Evolutionary conservation across 2,888 invertebrate genomes (phyloP).

Genomic region (Acanthosoma haemorrhoidale): DNA sequence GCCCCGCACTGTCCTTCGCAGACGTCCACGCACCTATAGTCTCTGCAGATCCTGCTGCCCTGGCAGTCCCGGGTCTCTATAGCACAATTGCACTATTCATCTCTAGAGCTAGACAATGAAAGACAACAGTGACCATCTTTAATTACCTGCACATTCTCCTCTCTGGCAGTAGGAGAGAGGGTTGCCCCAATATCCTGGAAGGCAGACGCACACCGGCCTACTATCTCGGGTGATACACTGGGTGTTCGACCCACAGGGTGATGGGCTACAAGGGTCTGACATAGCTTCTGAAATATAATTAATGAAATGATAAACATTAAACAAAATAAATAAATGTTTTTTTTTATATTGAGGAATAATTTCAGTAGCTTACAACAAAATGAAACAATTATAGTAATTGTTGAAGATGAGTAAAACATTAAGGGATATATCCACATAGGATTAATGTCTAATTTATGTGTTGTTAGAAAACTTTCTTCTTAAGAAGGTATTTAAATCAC

Average conservation of each 20-base stretch:
- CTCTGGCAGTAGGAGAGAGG: conserved; percentile 66
- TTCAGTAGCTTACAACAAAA: too few relatives aligned
- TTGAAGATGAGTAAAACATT: too few relatives aligned
- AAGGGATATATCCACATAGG: too few relatives aligned
- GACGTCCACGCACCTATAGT: conserved; percentile 72
- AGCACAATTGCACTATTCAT: background rate
- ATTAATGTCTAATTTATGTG: too few relatives aligned
- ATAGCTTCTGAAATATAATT: background rate
- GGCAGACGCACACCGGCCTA: conserved; percentile 78
- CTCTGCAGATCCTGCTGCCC: conserved; percentile 63
- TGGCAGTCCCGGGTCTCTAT: conserved; percentile 71
- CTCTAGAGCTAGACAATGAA: background rate
- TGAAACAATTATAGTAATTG: too few relatives aligned
- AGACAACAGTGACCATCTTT: background rate
- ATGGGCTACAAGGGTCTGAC: conserved; percentile 67
- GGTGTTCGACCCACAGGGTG: conserved; percentile 77
- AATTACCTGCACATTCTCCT: conserved; percentile 65
- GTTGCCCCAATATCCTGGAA: conserved; percentile 74
- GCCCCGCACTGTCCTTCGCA: conserved; percentile 69
- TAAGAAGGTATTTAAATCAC: too few relatives aligned
- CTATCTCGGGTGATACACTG: conserved; percentile 77
- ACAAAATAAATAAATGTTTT: too few relatives aligned
- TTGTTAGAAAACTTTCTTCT: too few relatives aligned
- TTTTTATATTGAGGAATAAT: too few relatives aligned
- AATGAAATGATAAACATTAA: too few relatives aligned